Evolutionary conservation across 2,113 vertebrate species (phyloP).

Genomic region (Myanophis thanlyinensis): DNA sequence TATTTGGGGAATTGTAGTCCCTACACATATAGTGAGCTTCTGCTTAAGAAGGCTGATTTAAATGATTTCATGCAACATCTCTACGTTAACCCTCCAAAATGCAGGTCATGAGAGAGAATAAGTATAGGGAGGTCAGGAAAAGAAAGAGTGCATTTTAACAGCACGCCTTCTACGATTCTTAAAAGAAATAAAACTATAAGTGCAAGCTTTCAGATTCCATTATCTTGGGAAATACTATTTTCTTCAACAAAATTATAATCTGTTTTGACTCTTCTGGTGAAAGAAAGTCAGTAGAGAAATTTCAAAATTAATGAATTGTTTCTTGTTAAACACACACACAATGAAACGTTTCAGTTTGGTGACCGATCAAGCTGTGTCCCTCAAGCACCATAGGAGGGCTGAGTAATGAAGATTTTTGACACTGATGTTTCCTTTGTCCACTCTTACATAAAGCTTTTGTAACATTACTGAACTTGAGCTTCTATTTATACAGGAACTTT

Average conservation of each 20-base stretch:
- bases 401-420: neutral
- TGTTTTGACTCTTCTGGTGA: neutral
- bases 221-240: neutral
- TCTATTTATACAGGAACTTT: slow-evolving; percentile 30
- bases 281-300: neutral
- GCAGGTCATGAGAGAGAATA: neutral
- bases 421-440: neutral
- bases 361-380: slow-evolving; percentile 20
- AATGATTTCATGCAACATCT: neutral
- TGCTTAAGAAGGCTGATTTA: neutral
- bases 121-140: neutral
- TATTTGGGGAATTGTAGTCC: neutral
- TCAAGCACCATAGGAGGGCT: slow-evolving; percentile 2
- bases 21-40: neutral
- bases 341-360: neutral
- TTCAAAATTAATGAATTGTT: neutral
- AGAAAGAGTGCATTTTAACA: neutral
- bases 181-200: neutral
- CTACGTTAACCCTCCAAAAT: neutral
- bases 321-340: neutral
- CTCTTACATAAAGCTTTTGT: slow-evolving; percentile 5
- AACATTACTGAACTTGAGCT: slow-evolving; percentile 5
- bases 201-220: neutral
- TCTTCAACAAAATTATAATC: neutral
- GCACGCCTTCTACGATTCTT: neutral